Percentiles rank a stretch among this genome's conserved stretches.
These are phyloP conservation scores for Mus caroli DNA, from an alignment of 2,797 vertebrate species.

Conservation along the genomic window DNA sequence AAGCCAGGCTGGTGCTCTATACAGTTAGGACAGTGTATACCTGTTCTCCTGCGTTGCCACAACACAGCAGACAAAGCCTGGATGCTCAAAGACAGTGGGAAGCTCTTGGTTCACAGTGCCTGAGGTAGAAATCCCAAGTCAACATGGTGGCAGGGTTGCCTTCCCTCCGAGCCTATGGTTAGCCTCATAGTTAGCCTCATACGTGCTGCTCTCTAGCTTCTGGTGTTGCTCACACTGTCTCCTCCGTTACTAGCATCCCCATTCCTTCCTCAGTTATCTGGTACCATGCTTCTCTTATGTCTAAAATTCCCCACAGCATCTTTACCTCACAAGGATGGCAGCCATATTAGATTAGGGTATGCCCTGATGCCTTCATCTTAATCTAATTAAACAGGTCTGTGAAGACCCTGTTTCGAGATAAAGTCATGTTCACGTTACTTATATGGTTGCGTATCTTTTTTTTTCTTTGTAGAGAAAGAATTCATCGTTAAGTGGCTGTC, in stretches of 20 bases:
- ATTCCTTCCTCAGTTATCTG: background rate
- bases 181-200: background rate
- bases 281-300: background rate
- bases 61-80: background rate
- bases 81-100: background rate
- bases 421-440: background rate
- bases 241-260: fast-evolving
- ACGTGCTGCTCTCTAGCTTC: background rate
- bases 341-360: background rate
- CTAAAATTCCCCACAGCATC: background rate
- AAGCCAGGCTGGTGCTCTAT: background rate
- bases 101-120: background rate
- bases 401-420: slow-evolving; percentile 20
- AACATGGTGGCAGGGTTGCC: background rate
- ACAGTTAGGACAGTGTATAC: background rate
- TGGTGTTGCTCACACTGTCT: background rate
- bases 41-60: background rate
- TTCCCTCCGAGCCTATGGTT: background rate
- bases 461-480: background rate
- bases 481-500: background rate
- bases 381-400: background rate
- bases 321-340: background rate
- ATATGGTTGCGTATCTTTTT: background rate
- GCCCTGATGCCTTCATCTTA: background rate
- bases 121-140: background rate